Conservation (phyloP, 2,888 invertebrate genomes). For the Apoda limacodes region DNA sequence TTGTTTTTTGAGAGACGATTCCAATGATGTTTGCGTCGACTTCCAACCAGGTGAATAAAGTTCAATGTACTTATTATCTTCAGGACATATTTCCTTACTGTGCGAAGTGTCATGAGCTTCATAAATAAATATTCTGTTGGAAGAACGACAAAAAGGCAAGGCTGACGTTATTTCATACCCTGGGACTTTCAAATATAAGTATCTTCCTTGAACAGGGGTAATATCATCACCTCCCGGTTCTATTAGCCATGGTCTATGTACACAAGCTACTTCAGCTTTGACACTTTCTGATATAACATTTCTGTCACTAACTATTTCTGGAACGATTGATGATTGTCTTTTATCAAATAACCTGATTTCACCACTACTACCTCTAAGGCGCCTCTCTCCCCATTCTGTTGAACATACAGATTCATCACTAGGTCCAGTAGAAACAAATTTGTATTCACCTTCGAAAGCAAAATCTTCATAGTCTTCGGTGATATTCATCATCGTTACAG, state of each 20-base stretch:
- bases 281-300: constrained; percentile 65
- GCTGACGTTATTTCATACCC: constrained; percentile 70
- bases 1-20: constrained; percentile 63
- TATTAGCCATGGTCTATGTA: constrained; percentile 82
- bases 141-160: constrained; percentile 72
- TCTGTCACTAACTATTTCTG: constrained; percentile 59
- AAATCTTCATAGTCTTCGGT: constrained; percentile 84
- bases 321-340: constrained; percentile 48
- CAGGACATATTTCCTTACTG: constrained; percentile 76
- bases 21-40: constrained; percentile 49
- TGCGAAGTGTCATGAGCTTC: constrained; percentile 74
- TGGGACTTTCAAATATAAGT: constrained; percentile 77
- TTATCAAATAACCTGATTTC: constrained; percentile 77
- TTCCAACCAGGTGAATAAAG: constrained; percentile 81
- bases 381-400: constrained; percentile 73
- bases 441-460: constrained; percentile 81
- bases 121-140: constrained; percentile 79
- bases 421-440: constrained; percentile 70
- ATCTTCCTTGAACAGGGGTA: constrained; percentile 70
- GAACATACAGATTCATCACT: constrained; percentile 72
- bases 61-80: constrained; percentile 67
- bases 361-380: constrained; percentile 78
- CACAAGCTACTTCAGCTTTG: constrained; percentile 70
- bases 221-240: constrained; percentile 81
- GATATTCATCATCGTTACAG: constrained; percentile 82